These are phyloP conservation scores for Papilio helenus DNA, from an alignment of 1,140 invertebrate genomes.

Conservation along the genomic window DNA sequence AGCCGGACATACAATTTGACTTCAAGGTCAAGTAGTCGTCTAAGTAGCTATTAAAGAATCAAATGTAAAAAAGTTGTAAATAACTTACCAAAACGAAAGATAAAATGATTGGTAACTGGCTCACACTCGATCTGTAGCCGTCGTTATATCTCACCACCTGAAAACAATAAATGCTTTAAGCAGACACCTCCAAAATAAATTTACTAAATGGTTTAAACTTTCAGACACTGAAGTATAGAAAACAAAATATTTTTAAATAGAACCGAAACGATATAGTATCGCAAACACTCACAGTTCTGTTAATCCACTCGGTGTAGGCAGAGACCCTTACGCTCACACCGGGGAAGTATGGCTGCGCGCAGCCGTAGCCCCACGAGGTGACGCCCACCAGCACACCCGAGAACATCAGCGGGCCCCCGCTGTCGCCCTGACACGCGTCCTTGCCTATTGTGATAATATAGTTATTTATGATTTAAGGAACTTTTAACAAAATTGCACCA, in stretches of 20 bases:
- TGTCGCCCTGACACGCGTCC: constrained; percentile 82
- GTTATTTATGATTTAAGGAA: too few species aligned
- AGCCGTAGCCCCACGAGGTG: constrained; percentile 89
- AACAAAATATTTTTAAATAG: not conserved
- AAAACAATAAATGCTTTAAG: too few species aligned
- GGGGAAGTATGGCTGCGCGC: constrained; percentile 85
- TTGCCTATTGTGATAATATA: constrained; percentile 50
- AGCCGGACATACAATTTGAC: not conserved
- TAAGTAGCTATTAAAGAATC: not conserved
- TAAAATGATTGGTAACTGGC: not conserved
- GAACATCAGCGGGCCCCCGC: constrained; percentile 84
- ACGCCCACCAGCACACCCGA: constrained; percentile 85
- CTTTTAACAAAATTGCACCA: too few species aligned
- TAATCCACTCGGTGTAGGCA: constrained; percentile 85
- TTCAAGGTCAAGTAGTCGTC: not conserved
- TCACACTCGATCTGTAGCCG: not conserved
- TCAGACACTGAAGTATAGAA: too few species aligned
- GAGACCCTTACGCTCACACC: constrained; percentile 89
- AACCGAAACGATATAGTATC: not conserved
- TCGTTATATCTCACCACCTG: constrained; percentile 43
- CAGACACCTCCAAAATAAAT: too few species aligned
- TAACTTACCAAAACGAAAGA: constrained; percentile 19
- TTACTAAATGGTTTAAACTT: too few species aligned
- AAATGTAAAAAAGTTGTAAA: not conserved
- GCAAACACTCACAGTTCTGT: constrained; percentile 51